phyloP scores from a whole-genome alignment of 2,888 invertebrate species.

The Campoplex nolae region DNA sequence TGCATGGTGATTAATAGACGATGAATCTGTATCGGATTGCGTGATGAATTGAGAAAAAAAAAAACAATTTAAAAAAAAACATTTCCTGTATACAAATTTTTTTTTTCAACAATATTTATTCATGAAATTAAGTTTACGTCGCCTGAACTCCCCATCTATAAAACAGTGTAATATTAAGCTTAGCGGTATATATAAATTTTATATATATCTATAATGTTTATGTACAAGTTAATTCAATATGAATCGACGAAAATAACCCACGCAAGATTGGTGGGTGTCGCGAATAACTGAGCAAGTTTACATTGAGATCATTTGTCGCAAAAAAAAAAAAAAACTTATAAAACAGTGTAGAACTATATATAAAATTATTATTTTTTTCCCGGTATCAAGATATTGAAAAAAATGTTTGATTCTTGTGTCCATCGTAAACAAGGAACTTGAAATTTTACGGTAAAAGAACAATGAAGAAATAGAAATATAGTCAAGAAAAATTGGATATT shows the following conservation, averaged over 20 bases:
- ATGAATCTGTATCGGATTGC: conserved; percentile 58
- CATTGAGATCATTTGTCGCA: conserved; percentile 40
- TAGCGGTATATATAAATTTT: conserved; percentile 47
- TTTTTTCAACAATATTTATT: conserved; percentile 74
- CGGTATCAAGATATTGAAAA: conserved; percentile 21
- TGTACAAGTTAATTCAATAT: conserved; percentile 73
- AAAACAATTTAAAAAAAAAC: conserved; percentile 63
- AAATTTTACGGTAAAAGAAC: not conserved
- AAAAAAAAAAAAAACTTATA: conserved; percentile 6
- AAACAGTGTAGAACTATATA: conserved; percentile 45
- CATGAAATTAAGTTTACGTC: conserved; percentile 64
- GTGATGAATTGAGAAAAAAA: conserved; percentile 18
- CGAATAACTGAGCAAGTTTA: conserved; percentile 44
- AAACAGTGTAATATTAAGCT: conserved; percentile 63
- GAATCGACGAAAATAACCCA: conserved; percentile 64
- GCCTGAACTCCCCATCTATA: conserved; percentile 71
- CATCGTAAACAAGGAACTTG: conserved; percentile 35
- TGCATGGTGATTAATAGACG: conserved; percentile 79
- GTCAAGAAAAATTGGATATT: conserved; percentile 72
- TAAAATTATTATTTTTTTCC: conserved; percentile 36
- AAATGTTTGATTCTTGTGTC: not conserved
- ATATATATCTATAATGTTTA: conserved; percentile 24
- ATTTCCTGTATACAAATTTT: conserved; percentile 50
- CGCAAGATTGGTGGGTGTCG: conserved; percentile 25
- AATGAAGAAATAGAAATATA: conserved; percentile 45